A percentile compares a stretch with the other conserved stretches of the same genome.
phyloP scores from a whole-genome alignment of 2,888 invertebrate genomes.

The Ypsolopha scabrella region DNA sequence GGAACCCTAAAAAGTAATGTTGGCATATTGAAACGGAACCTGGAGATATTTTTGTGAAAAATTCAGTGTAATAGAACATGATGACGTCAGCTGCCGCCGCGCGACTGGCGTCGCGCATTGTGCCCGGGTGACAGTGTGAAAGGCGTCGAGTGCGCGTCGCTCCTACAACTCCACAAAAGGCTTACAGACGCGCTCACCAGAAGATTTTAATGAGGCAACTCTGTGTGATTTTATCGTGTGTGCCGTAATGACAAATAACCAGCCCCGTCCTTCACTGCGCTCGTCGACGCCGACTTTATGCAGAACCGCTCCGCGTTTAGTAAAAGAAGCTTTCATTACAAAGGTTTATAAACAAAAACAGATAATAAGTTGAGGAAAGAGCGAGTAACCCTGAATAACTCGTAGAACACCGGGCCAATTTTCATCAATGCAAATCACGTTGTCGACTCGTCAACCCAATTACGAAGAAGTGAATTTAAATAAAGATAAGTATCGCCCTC shows the following conservation, averaged over 20 bases:
- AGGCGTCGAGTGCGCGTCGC: conserved; percentile 58
- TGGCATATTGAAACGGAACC: too few species aligned
- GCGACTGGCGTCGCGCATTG: conserved; percentile 27
- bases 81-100: conserved; percentile 3
- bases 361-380: conserved; percentile 37
- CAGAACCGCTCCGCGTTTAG: not conserved
- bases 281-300: conserved; percentile 12
- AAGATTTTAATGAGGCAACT: conserved; percentile 71
- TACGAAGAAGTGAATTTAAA: conserved; percentile 71
- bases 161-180: conserved; percentile 58
- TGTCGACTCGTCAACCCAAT: conserved; percentile 71
- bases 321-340: too few species aligned
- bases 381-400: not conserved
- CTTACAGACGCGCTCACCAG: conserved; percentile 68
- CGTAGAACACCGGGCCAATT: conserved; percentile 51
- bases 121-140: conserved; percentile 65
- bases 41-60: conserved; percentile 14
- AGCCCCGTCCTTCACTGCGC: conserved; percentile 62
- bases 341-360: not conserved
- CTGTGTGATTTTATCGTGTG: conserved; percentile 68
- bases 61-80: not conserved
- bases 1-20: too few species aligned
- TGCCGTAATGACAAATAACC: conserved; percentile 68
- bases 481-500: conserved; percentile 71
- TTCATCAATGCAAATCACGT: conserved; percentile 71